Base-by-base conservation (phyloP, 2,113 vertebrate species). In the Triplophysa rosa region DNA sequence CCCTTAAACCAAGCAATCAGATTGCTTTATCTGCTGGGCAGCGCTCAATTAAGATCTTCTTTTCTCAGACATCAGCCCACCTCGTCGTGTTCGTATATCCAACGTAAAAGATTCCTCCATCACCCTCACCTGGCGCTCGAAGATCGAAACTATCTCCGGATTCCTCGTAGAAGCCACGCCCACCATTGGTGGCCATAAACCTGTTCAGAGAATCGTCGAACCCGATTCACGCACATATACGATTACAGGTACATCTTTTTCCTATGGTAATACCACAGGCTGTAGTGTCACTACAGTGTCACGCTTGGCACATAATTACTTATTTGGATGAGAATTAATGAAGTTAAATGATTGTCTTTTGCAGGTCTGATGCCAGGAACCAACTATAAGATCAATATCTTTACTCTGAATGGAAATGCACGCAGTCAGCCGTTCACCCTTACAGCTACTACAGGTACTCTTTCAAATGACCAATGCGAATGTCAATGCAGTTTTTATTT, bases 71-170 rank as follows among this genome's bases (percentile, higher is more conserved):
- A 93, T 99, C 82, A 97, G 95, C 70, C 95, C 97, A 1, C 98
- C 98, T 81, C 95, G 97, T 42, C 94, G 96, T 7, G 94, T 96
- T 2, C 95, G 95, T 0, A 94, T 99, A 87, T 90, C 92, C 0
- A 94, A 96, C 21, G 90, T 94, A 8, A 98, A 96, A 0, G 98
- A 98, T 85, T 95, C 95, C 1, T 93, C 95, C 87, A 94, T 98
- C 89, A 96, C 94, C 26, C 93, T 99, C 29, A 96, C 90, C 49
- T 99, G 98, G 97, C 93, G 96, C 78, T 94, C 95, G 61, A 99
- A 98, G 92, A 94, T 92, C 0, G 95, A 98, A 79, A 91, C 93
- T 0, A 96, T 98, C 87, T 95, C 96, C 0, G 96, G 97, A 76
- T 99, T 98, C 93, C 93, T 96, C 49, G 89, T 99, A 2, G 95